Conservation (phyloP, 35 echinoderm and acorn worm species). For the Apostichopus japonicus region DNA sequence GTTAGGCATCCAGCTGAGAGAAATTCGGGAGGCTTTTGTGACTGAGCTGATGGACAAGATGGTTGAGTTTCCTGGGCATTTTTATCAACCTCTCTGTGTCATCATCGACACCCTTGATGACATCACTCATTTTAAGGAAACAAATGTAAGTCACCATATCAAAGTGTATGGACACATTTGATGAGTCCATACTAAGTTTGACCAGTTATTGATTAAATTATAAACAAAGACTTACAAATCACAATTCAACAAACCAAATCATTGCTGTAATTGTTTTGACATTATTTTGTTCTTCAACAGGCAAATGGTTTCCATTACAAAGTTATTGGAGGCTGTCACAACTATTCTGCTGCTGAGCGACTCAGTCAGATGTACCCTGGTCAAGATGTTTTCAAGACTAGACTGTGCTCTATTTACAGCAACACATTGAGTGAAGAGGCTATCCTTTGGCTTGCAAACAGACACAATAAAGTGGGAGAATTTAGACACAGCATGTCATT, state of each 20-base stretch:
- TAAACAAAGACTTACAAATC: no score
- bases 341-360: not conserved
- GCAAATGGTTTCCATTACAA: conserved; percentile 37
- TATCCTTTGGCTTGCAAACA: conserved; percentile 10
- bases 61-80: no score
- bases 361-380: conserved; percentile 31
- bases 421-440: conserved; percentile 11
- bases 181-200: no score
- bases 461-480: conserved; percentile 27
- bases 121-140: not conserved
- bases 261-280: no score
- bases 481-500: not conserved
- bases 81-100: no score
- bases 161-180: no score
- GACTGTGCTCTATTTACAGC: not conserved
- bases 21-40: no score
- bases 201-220: no score
- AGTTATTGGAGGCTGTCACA: conserved; percentile 44
- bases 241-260: no score
- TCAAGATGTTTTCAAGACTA: conserved; percentile 8
- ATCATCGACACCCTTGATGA: not conserved
- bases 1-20: no score
- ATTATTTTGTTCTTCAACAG: conserved; percentile 12
- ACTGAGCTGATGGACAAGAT: no score
- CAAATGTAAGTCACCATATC: not conserved